Percentiles rank a stretch among this genome's conserved stretches.
Conservation (phyloP, 1,140 invertebrate genomes). For the Manduca sexta region DNA sequence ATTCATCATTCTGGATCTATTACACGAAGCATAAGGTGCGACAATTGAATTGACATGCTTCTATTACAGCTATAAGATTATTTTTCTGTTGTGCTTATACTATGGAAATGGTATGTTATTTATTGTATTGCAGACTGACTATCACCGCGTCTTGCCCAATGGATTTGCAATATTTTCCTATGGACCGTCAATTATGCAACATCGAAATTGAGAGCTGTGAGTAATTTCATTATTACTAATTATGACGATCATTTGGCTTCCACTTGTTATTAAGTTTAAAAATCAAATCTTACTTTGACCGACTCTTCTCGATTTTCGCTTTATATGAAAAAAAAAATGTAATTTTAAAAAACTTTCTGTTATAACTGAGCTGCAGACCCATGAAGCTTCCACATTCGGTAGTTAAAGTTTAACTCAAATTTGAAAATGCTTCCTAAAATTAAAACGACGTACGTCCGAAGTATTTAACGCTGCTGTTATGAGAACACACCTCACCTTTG, state of each 20-base stretch:
- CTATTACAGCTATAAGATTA: no score
- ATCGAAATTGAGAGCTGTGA: constrained; percentile 99
- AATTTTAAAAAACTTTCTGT: constrained; percentile 11
- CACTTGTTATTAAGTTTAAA: constrained; percentile 15
- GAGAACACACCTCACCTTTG: constrained; percentile 15
- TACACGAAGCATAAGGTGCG: constrained; percentile 94
- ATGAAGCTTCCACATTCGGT: constrained; percentile 32
- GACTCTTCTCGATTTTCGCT: constrained; percentile 11
- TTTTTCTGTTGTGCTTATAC: not conserved
- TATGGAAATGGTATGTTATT: no score
- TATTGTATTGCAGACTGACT: constrained; percentile 85
- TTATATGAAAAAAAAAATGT: constrained; percentile 8
- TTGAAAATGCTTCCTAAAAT: constrained; percentile 28
- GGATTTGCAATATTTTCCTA: constrained; percentile 97
- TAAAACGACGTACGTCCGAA: constrained; percentile 8
- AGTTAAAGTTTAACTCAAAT: constrained; percentile 27
- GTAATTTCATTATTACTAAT: constrained; percentile 72
- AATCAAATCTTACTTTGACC: constrained; percentile 7
- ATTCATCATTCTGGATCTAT: constrained; percentile 96
- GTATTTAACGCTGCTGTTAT: constrained; percentile 9
- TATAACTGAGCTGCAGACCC: constrained; percentile 23
- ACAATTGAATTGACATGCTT: not conserved
- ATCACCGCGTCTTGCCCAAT: constrained; percentile 98
- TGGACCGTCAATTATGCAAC: constrained; percentile 97
- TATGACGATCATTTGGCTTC: constrained; percentile 22